Percentiles rank a stretch among this genome's conserved stretches.
These are phyloP conservation scores for Kryphioiulus occultus DNA, from an alignment of 2,888 invertebrate genomes.

Conservation along the genomic window DNA sequence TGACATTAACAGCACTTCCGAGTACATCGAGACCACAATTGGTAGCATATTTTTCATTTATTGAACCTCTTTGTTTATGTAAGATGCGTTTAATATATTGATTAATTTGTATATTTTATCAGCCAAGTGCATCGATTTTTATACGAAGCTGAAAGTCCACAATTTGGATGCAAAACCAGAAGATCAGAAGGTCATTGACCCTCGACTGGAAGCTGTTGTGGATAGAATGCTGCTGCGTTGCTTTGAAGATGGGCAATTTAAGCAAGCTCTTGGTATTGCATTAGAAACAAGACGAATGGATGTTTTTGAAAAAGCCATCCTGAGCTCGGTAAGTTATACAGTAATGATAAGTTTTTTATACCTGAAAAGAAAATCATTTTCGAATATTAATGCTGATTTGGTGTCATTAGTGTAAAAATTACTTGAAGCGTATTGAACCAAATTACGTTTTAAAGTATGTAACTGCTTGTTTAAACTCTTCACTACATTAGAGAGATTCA, in stretches of 20 bases:
- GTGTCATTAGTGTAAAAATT: too few relatives aligned
- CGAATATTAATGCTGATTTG: too few relatives aligned
- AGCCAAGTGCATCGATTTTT: constrained; percentile 97
- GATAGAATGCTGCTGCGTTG: constrained; percentile 97
- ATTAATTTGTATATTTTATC: constrained; percentile 58
- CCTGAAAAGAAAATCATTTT: background rate
- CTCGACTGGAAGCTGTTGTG: constrained; percentile 84
- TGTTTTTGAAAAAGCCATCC: constrained; percentile 90
- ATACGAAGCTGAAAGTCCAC: constrained; percentile 82
- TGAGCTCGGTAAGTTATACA: constrained; percentile 71
- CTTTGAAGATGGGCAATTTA: constrained; percentile 90
- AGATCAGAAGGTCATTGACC: constrained; percentile 62
- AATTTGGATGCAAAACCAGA: constrained; percentile 74
- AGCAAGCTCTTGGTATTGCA: constrained; percentile 95
- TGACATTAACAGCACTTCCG: constrained; percentile 90
- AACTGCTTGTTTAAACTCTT: too few relatives aligned
- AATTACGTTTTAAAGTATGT: too few relatives aligned
- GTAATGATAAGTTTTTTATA: background rate
- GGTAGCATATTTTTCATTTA: constrained; percentile 62
- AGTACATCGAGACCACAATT: constrained; percentile 96
- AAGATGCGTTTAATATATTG: background rate
- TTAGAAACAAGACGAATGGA: constrained; percentile 97
- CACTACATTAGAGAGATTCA: too few relatives aligned
- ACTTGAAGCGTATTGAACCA: too few relatives aligned
- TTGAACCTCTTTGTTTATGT: background rate